Conservation (phyloP, 1,140 invertebrate genomes). For the Micrasema minimum region DNA sequence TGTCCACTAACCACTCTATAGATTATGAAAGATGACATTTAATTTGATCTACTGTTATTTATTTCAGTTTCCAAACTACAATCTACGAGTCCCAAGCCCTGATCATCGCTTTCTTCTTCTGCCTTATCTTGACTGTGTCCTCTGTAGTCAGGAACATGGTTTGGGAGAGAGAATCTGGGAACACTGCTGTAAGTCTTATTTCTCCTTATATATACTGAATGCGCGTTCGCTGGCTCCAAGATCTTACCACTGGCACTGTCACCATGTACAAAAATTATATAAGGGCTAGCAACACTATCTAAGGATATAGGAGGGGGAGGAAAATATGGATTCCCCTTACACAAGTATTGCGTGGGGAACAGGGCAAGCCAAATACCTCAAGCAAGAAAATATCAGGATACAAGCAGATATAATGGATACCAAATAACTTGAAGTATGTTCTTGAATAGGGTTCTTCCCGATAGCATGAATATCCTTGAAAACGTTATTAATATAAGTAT, state of each 20-base stretch:
- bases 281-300: too few relatives aligned
- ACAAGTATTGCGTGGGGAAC: too few relatives aligned
- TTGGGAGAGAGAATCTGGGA: conserved; percentile 73
- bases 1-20: too few relatives aligned
- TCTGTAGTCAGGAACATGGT: conserved; percentile 72
- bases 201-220: too few relatives aligned
- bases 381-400: not conserved
- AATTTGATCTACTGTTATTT: conserved; percentile 7
- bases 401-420: too few relatives aligned
- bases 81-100: conserved; percentile 73
- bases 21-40: not conserved
- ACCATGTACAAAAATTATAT: not conserved
- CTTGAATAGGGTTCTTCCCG: too few relatives aligned
- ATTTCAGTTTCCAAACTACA: conserved; percentile 70
- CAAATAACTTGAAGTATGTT: too few relatives aligned
- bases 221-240: not conserved
- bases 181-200: conserved; percentile 70
- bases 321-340: too few relatives aligned
- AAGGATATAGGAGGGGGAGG: too few relatives aligned
- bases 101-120: conserved; percentile 72
- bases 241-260: too few relatives aligned
- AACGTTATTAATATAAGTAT: too few relatives aligned
- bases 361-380: not conserved
- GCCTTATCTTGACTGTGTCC: conserved; percentile 71
- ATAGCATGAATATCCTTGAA: too few relatives aligned